phyloP scores from a whole-genome alignment of 2,797 vertebrate genomes.

The Ambastaia sidthimunki region DNA sequence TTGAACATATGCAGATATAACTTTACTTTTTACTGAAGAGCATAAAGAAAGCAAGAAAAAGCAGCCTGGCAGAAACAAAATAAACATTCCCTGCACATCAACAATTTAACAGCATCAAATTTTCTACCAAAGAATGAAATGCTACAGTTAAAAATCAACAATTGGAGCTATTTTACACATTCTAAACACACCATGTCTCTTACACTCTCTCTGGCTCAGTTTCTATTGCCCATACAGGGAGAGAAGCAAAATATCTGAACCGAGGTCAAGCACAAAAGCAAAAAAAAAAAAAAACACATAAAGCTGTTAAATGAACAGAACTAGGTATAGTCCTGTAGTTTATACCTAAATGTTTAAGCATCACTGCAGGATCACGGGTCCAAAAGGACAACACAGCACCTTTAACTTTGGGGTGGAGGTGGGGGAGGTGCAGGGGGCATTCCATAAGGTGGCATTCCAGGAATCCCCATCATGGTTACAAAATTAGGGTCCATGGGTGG shows the following conservation, averaged over 20 bases:
- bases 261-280: slow-evolving; percentile 27
- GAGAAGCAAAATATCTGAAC: slow-evolving; percentile 18
- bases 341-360: not conserved
- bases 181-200: slow-evolving; percentile 56
- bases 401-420: slow-evolving; percentile 91
- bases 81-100: slow-evolving; percentile 52
- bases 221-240: not conserved
- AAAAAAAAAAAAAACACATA: slow-evolving; percentile 36
- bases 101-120: slow-evolving; percentile 50
- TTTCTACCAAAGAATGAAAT: slow-evolving; percentile 51
- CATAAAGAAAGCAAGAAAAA: slow-evolving; percentile 22
- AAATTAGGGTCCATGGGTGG: slow-evolving; percentile 96
- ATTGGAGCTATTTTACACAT: slow-evolving; percentile 68
- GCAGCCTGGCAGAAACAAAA: slow-evolving; percentile 30
- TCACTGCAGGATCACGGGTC: not conserved
- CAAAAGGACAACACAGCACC: slow-evolving; percentile 2
- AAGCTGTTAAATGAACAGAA: slow-evolving; percentile 56
- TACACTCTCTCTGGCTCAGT: slow-evolving; percentile 9
- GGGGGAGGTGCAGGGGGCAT: slow-evolving; percentile 93
- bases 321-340: slow-evolving; percentile 42
- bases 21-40: not conserved
- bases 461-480: slow-evolving; percentile 95
- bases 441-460: slow-evolving; percentile 89
- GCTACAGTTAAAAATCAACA: slow-evolving; percentile 68
- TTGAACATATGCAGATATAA: slow-evolving; percentile 15